Evolutionary conservation across 2,888 invertebrate species (phyloP), one percentile per base, ranked within the genome.

Genomic region (Ypsolopha scabrella): DNA sequence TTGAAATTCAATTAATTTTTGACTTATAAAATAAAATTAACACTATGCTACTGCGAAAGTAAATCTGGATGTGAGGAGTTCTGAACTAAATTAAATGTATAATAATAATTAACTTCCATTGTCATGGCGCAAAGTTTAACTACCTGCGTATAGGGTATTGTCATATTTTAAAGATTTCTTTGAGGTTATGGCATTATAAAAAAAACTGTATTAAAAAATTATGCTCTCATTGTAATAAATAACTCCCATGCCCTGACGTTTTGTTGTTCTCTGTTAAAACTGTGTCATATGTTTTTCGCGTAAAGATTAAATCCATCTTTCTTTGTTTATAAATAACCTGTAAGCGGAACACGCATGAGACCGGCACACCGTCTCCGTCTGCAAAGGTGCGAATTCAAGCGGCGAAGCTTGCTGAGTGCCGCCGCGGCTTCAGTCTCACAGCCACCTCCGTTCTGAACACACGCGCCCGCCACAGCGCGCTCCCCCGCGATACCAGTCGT

Each of bases 291-390:
- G 68, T 71, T 75, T 76, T 68, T 69, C 24, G 73, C 71, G 62
- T 67, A 68, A 73, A 68, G 67, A 68, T 77, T 75, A 76, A 75
- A 78, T 75, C 74, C 72, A 72, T 78, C 72, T 79, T 75, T 76
- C 76, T 75, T 73, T 75, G 75, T 75, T 75, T 86, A 85, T 79
- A 81, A 82, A 85, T 86, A 86, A 72, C 75, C 66, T 64, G 68
- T 79, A 80, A 79, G 82, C 81, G 83, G 81, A 83, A 85, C 83
- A 81, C 76, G 72, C 71, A 69, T 71, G 74, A 41, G 48, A 34
- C 41, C 80, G 70, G 79, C 79, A 72, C 81, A 80, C 80, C 76
- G 81, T 76, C 76, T 77, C 14, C 71, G 74, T 65, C 59, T 60
- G 60, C 73, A 71, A 80, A 82, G 82, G 85, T 83, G 83, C 70